Percentiles rank a stretch among this genome's conserved stretches.
Conservation (phyloP, 2,797 vertebrate species). For the Clarias fuscus region DNA sequence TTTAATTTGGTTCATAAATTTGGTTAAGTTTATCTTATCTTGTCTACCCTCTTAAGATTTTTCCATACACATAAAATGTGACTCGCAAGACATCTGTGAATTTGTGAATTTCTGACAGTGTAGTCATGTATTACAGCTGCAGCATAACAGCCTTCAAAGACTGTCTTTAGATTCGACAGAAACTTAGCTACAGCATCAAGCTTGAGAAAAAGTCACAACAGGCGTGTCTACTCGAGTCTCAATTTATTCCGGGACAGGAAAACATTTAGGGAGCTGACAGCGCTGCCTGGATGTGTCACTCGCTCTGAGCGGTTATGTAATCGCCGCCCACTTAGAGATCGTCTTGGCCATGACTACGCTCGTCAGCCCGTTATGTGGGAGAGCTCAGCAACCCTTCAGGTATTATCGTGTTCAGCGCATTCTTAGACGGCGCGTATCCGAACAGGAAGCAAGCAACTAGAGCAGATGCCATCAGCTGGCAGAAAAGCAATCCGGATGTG, state of each 20-base stretch:
- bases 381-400: slow-evolving; percentile 41
- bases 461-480: background rate
- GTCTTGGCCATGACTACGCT: slow-evolving; percentile 36
- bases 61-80: too few relatives aligned
- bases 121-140: background rate
- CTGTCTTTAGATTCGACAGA: too few relatives aligned
- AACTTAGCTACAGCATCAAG: too few relatives aligned
- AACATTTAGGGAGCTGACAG: background rate
- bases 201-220: background rate
- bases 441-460: background rate
- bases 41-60: too few relatives aligned
- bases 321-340: slow-evolving; percentile 27
- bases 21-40: too few relatives aligned
- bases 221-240: background rate
- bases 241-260: background rate
- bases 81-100: background rate
- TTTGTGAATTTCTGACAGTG: background rate
- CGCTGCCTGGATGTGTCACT: background rate
- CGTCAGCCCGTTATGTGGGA: slow-evolving; percentile 48
- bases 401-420: slow-evolving; percentile 40
- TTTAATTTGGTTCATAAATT: background rate
- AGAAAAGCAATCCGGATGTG: too few relatives aligned
- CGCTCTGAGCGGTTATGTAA: slow-evolving; percentile 39
- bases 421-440: slow-evolving; percentile 6
- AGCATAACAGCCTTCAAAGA: background rate